phyloP scores from a whole-genome alignment of 2,888 invertebrate species.

The Glomeris marginata region DNA sequence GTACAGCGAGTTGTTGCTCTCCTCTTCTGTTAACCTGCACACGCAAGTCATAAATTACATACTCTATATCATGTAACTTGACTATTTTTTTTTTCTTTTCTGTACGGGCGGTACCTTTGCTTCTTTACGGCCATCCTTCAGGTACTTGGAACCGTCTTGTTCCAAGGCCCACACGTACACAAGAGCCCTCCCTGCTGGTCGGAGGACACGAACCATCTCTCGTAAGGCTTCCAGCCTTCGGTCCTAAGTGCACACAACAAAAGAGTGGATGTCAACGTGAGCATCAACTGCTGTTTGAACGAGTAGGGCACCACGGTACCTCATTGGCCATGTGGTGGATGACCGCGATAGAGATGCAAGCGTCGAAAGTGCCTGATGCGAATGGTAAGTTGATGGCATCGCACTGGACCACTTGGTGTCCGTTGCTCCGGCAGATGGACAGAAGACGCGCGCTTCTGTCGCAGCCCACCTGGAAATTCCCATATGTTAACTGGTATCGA shows the following conservation, averaged over 20 bases:
- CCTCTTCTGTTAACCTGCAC: no score
- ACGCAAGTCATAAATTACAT: no score
- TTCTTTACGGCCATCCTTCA: slow-evolving; percentile 43
- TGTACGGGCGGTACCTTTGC: background rate
- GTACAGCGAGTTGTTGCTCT: slow-evolving; percentile 50
- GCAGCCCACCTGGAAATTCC: slow-evolving; percentile 62
- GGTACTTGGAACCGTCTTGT: slow-evolving; percentile 57
- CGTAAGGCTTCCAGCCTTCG: slow-evolving; percentile 55
- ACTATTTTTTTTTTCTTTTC: background rate
- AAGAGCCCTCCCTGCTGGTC: slow-evolving; percentile 55
- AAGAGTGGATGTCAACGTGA: no score
- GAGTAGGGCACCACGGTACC: no score
- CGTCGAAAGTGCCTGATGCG: slow-evolving; percentile 52
- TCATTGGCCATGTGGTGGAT: slow-evolving; percentile 82
- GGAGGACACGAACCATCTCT: slow-evolving; percentile 60
- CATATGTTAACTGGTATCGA: no score
- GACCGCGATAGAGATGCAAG: slow-evolving; percentile 84
- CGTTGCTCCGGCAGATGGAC: slow-evolving; percentile 41
- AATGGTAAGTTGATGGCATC: slow-evolving; percentile 65
- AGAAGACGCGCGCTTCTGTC: slow-evolving; percentile 58
- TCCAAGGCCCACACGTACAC: slow-evolving; percentile 96
- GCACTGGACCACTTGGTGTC: slow-evolving; percentile 52
- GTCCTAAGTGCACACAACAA: slow-evolving; percentile 36
- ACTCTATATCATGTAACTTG: no score
- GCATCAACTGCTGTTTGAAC: no score